Base-by-base conservation (phyloP, 2,113 vertebrate genomes). In the Periophthalmus modestus region DNA sequence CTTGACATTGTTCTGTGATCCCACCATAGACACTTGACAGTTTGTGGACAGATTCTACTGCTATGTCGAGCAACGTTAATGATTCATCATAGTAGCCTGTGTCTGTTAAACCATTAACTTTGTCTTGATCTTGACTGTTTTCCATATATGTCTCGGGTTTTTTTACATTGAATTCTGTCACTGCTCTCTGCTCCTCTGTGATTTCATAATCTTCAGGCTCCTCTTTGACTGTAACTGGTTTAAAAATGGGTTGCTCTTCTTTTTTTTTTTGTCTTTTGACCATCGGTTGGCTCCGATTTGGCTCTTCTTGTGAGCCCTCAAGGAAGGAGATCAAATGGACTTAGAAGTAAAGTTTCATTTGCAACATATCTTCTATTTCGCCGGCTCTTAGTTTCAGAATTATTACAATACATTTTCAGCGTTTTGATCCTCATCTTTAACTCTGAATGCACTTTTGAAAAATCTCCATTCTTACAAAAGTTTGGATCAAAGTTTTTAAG, bases 341-440 rank as follows among this genome's bases (percentile, higher is more conserved):
- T 92, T 58, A 90, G 92, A 66, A 94, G 92, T 52, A 94, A 80
- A 68, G 78, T 85, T n/a, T 93, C 89, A 73, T 90, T 89, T 0
- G 73, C 52, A 4, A 83, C 75, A 33, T 87, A 92, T 62, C 86
- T 90, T 67, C 91, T 88, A 75, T 90, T 90, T 67, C 91, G 87
- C 76, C 89, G 85, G 63, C 91, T 91, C 69, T 89, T 92, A 0
- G 85, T 93, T 74, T 90, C 92, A 72, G 69, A 84, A 50, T 83
- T 91, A 23, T 71, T 80, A 47, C 81, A 92, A 23, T 78, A 73
- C 0, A 79, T 19, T 67, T 88, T 90, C 18, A 94, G 72, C 71
- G 79, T 88, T 76, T 91, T 90, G 12, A 94, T 79, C 71, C 80
- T 90, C 14, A 59, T 0, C 57, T 73, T 87, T 0, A 94, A 80